These are phyloP conservation scores for Palaemon carinicauda DNA, from an alignment of 1,140 invertebrate species.

Conservation along the genomic window DNA sequence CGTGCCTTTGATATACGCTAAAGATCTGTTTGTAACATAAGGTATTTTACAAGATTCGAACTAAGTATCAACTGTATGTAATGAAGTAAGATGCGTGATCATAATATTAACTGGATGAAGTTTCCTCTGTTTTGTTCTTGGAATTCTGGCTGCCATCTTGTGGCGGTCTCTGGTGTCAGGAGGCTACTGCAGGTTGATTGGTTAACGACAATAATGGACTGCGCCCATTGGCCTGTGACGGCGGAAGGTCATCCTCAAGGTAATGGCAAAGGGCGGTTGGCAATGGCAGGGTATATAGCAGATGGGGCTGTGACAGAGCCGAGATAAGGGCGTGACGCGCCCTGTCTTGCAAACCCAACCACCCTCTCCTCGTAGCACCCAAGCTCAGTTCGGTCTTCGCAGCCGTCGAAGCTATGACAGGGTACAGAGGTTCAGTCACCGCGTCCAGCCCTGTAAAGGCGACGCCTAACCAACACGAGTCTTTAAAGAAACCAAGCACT, in stretches of 20 bases:
- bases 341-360: conserved; percentile 74
- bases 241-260: conserved; percentile 33
- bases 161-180: not conserved
- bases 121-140: no score
- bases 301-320: conserved; percentile 14
- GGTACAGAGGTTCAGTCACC: conserved; percentile 72
- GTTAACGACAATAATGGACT: not conserved
- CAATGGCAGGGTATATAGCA: conserved; percentile 14
- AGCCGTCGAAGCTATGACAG: conserved; percentile 77
- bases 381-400: conserved; percentile 79
- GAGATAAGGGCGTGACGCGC: conserved; percentile 23
- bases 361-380: conserved; percentile 70
- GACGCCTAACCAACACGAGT: conserved; percentile 73
- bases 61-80: no score
- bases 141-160: no score
- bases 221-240: not conserved
- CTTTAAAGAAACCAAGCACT: conserved; percentile 78
- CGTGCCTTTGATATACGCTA: no score
- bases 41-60: no score
- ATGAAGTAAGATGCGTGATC: no score
- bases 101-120: no score
- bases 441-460: conserved; percentile 67
- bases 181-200: not conserved
- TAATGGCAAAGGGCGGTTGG: conserved; percentile 15
- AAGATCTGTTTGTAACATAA: no score